Percentiles rank a stretch among this genome's conserved stretches.
Evolutionary conservation across 2,113 vertebrate genomes (phyloP).

Genomic region (Chionodraco myersi): DNA sequence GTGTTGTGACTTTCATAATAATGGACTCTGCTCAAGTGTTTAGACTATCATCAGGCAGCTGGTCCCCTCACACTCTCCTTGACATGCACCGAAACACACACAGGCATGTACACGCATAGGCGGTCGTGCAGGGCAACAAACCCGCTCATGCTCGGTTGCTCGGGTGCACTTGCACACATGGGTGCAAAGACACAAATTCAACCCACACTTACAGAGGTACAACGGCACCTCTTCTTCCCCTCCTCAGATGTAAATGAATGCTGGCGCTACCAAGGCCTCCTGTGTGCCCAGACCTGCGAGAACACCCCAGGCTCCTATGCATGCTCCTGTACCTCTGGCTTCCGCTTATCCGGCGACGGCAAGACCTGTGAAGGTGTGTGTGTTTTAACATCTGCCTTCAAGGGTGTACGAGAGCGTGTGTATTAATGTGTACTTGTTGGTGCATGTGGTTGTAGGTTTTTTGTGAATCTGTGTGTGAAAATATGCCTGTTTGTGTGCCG

Average conservation of each 20-base stretch:
- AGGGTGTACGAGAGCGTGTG: conserved; percentile 40
- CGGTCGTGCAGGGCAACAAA: conserved; percentile 14
- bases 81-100: conserved; percentile 40
- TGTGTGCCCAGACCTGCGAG: conserved; percentile 96
- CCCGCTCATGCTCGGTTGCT: conserved; percentile 19
- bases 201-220: conserved; percentile 11
- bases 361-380: conserved; percentile 93
- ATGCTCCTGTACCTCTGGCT: conserved; percentile 91
- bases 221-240: conserved; percentile 44
- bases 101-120: conserved; percentile 19
- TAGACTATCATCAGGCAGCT: conserved; percentile 71
- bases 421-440: conserved; percentile 47
- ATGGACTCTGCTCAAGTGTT: conserved; percentile 67
- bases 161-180: conserved; percentile 29
- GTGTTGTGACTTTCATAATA: conserved; percentile 76
- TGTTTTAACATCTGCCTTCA: conserved; percentile 45
- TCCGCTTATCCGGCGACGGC: conserved; percentile 88
- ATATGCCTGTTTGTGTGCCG: conserved; percentile 39
- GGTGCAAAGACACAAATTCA: conserved; percentile 16
- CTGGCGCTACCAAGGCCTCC: conserved; percentile 90
- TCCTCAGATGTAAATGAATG: conserved; percentile 94
- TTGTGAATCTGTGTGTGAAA: conserved; percentile 46
- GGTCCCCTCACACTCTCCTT: conserved; percentile 44
- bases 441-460: conserved; percentile 51
- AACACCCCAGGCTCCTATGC: conserved; percentile 94